These are phyloP conservation scores for Helicorthomorpha holstii DNA, from an alignment of 1,140 invertebrate genomes.

Conservation along the genomic window DNA sequence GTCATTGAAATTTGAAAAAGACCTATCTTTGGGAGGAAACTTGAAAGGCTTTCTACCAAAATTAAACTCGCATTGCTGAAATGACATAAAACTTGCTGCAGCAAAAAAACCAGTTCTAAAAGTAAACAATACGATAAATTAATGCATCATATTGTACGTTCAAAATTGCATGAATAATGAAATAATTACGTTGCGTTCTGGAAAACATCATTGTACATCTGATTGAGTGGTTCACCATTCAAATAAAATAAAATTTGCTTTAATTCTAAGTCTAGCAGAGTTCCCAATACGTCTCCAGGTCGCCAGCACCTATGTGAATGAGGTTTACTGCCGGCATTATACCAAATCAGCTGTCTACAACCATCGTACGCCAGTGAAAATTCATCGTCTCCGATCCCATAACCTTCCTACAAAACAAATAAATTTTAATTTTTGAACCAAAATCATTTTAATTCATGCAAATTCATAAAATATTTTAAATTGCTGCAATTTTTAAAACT, in stretches of 20 bases:
- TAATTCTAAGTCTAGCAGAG: conserved; percentile 52
- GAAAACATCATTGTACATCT: conserved; percentile 56
- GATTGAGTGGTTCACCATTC: conserved; percentile 53
- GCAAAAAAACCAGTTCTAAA: conserved; percentile 71
- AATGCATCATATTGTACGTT: too few relatives aligned
- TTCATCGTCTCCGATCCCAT: conserved; percentile 86
- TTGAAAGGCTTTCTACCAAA: conserved; percentile 68
- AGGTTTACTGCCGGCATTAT: conserved; percentile 47
- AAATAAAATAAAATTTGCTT: conserved; percentile 62
- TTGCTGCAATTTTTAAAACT: background rate
- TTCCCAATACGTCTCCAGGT: conserved; percentile 64
- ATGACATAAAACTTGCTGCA: conserved; percentile 88
- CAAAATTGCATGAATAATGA: conserved; percentile 9
- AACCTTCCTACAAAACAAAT: conserved; percentile 52
- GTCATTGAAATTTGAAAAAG: conserved; percentile 60
- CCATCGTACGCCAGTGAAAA: conserved; percentile 83
- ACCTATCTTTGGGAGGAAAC: conserved; percentile 48
- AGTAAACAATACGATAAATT: too few relatives aligned
- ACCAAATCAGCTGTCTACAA: conserved; percentile 72
- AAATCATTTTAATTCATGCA: background rate
- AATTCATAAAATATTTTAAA: conserved; percentile 4
- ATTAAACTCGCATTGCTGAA: conserved; percentile 86
- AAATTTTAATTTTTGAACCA: background rate
- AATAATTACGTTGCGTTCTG: conserved; percentile 48
- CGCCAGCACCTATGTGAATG: conserved; percentile 51